Evolutionary conservation across 92 coral and sea anemone species (phyloP).

Genomic region (Isaurus tuberculatus): DNA sequence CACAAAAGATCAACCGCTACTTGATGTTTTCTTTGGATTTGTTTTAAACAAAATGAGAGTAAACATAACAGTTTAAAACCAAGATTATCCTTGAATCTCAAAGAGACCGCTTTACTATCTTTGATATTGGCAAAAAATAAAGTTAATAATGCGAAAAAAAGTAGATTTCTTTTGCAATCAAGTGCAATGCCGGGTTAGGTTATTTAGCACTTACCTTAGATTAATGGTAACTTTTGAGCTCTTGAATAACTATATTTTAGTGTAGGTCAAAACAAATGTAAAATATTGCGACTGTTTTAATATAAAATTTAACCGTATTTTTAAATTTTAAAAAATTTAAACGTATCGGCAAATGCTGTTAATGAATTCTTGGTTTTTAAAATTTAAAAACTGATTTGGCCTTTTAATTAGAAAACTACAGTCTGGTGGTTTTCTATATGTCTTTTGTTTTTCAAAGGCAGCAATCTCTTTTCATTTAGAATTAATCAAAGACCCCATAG

Average conservation of each 20-base stretch:
- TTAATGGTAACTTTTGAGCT: too few relatives aligned
- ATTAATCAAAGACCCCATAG: constrained; percentile 39
- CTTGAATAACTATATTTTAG: too few relatives aligned
- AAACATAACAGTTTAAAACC: constrained; percentile 7
- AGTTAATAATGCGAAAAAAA: background rate
- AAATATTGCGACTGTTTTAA: too few relatives aligned
- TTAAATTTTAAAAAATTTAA: too few relatives aligned
- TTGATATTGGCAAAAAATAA: background rate
- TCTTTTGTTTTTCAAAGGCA: background rate
- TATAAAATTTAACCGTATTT: too few relatives aligned
- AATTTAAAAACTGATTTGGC: background rate
- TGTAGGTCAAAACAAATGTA: too few relatives aligned
- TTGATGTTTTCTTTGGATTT: background rate
- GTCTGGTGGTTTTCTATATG: background rate
- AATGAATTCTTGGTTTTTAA: background rate
- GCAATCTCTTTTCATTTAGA: background rate
- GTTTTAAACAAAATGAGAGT: constrained; percentile 3
- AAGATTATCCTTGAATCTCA: constrained; percentile 9
- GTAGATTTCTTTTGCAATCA: background rate
- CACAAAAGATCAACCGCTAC: background rate
- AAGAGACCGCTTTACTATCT: constrained; percentile 8
- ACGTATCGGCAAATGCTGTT: background rate
- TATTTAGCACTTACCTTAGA: too few relatives aligned
- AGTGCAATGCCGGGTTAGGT: too few relatives aligned
- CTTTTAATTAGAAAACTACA: background rate